These are phyloP conservation scores for Coremacera marginata DNA, from an alignment of 2,888 invertebrate genomes.

Conservation along the genomic window DNA sequence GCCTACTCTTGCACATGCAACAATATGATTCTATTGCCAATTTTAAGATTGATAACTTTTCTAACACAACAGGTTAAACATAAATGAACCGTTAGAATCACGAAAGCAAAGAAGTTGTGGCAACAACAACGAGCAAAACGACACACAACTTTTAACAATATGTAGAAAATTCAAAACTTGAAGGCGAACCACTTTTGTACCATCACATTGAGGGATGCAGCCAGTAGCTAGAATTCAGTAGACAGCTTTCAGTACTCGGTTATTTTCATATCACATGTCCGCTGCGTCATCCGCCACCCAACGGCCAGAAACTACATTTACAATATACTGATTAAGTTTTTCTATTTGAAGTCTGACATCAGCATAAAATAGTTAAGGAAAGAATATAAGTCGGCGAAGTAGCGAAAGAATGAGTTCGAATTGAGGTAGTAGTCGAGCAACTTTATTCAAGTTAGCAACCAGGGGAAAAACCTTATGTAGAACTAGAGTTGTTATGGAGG, in stretches of 20 bases:
- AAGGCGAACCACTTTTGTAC: constrained; percentile 23
- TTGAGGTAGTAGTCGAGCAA: neutral
- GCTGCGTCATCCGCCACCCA: constrained; percentile 16
- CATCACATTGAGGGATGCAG: neutral
- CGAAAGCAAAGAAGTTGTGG: neutral
- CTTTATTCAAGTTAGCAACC: neutral
- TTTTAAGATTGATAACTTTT: constrained; percentile 22
- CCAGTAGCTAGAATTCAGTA: neutral
- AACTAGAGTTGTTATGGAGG: neutral
- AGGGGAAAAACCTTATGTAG: neutral
- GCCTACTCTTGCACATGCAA: neutral
- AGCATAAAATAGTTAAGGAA: neutral
- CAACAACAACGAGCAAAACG: neutral
- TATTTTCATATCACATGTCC: neutral
- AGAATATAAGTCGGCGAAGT: neutral
- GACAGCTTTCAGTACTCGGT: neutral
- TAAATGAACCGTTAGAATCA: constrained; percentile 24
- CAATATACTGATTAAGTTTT: constrained; percentile 30
- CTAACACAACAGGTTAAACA: neutral
- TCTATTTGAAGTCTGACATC: constrained; percentile 23
- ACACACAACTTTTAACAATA: constrained; percentile 5
- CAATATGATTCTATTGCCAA: constrained; percentile 2
- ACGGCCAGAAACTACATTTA: neutral
- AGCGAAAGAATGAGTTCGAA: neutral
- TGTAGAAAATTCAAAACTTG: constrained; percentile 25